A percentile compares a stretch with the other conserved stretches of the same genome.
Evolutionary conservation across 2,888 invertebrate genomes (phyloP).

Genomic region (Hydrotaea diabolus): DNA sequence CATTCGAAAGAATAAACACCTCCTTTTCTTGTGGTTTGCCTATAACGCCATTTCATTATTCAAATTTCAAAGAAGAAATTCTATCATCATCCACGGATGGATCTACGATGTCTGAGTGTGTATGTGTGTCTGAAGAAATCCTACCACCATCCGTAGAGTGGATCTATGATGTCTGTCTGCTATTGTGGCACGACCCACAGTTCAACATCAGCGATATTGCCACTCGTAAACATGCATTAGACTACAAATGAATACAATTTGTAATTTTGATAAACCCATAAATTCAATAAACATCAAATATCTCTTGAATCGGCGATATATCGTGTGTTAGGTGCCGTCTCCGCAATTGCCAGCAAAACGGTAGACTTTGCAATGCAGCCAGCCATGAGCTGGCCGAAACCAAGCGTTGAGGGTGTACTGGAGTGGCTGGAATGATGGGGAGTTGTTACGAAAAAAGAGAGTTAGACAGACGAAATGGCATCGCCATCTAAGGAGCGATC

Average conservation of each 20-base stretch:
- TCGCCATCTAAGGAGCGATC: conserved; percentile 57
- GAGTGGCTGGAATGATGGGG: conserved; percentile 44
- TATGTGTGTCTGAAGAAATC: too few relatives aligned
- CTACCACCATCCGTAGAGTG: background rate
- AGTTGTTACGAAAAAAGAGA: too few relatives aligned
- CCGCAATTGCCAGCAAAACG: conserved; percentile 16
- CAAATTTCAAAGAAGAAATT: too few relatives aligned
- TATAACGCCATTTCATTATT: too few relatives aligned
- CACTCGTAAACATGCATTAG: conserved; percentile 10
- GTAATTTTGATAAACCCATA: conserved; percentile 61
- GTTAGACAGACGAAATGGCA: conserved; percentile 41
- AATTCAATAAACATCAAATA: conserved; percentile 61
- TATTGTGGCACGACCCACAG: conserved; percentile 6
- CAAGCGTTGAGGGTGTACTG: conserved; percentile 17
- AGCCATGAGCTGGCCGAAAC: too few relatives aligned
- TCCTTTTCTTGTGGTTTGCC: too few relatives aligned
- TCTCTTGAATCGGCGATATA: conserved; percentile 27
- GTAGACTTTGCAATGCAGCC: background rate
- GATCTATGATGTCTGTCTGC: too few relatives aligned
- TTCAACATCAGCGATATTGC: background rate
- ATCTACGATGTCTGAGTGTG: too few relatives aligned
- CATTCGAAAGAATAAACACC: too few relatives aligned
- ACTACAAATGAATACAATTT: conserved; percentile 61
- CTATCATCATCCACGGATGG: too few relatives aligned
- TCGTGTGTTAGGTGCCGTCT: conserved; percentile 4